Evolutionary conservation across 2,797 vertebrate genomes (phyloP).

Genomic region (Sebastes kiyomatsui): DNA sequence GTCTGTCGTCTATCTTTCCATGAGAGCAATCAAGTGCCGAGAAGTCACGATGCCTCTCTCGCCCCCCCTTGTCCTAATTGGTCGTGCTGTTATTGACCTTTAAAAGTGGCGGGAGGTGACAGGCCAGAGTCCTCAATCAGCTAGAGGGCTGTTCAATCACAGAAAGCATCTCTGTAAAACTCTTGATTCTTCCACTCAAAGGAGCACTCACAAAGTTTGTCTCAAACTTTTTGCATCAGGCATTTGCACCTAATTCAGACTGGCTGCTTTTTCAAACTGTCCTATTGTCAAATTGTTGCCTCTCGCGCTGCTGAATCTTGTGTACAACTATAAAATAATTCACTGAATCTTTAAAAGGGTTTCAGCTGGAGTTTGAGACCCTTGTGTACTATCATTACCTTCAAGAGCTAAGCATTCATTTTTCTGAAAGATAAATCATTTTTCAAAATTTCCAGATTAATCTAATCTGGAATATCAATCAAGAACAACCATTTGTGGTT

Average conservation of each 20-base stretch:
- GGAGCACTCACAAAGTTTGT: background rate
- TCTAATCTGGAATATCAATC: background rate
- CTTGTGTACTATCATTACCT: background rate
- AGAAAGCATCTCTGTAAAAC: background rate
- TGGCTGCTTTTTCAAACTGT: background rate
- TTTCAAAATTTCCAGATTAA: background rate
- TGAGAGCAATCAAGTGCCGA: background rate
- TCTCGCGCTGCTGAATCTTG: background rate
- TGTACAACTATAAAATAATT: background rate
- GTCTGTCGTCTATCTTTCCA: background rate
- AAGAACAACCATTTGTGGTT: background rate
- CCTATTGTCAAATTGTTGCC: background rate
- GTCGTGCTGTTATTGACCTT: background rate
- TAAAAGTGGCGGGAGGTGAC: background rate
- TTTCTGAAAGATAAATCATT: background rate
- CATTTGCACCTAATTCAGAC: background rate
- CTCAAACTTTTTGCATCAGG: background rate
- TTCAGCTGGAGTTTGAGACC: background rate
- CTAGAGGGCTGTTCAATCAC: conserved; percentile 10
- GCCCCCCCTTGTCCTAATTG: conserved; percentile 1
- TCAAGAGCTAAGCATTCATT: background rate
- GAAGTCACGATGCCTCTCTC: background rate
- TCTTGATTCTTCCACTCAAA: background rate
- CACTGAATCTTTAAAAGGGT: too few relatives aligned
- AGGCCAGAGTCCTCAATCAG: background rate